These are phyloP conservation scores for Glyphotaelius pellucidus DNA, from an alignment of 2,888 invertebrate genomes.

Conservation along the genomic window DNA sequence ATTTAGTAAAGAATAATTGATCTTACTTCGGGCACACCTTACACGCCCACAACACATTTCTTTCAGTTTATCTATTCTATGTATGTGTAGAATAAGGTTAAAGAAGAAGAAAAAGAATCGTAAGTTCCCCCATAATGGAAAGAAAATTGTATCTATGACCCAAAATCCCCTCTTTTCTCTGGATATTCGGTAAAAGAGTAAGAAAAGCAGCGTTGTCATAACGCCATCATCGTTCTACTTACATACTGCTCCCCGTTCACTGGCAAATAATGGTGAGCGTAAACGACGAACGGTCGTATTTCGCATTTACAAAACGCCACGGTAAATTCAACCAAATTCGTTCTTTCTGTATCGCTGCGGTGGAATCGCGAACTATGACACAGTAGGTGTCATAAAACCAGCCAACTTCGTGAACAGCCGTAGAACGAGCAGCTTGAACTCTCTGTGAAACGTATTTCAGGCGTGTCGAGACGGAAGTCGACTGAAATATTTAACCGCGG, in stretches of 20 bases:
- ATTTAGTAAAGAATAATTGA: too few relatives aligned
- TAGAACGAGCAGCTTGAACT: not conserved
- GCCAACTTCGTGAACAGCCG: not conserved
- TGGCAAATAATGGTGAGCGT: conserved; percentile 4
- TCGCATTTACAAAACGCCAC: conserved; percentile 29
- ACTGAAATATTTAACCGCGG: not conserved
- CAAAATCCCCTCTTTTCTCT: not conserved
- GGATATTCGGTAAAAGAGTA: not conserved
- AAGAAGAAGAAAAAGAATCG: not conserved
- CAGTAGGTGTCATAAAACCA: not conserved
- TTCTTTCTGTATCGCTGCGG: not conserved
- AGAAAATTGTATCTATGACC: not conserved
- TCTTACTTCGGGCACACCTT: too few relatives aligned
- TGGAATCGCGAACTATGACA: too few relatives aligned
- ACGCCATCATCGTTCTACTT: not conserved
- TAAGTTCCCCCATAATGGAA: not conserved
- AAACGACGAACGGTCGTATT: not conserved
- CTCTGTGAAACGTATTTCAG: not conserved
- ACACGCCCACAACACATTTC: too few relatives aligned
- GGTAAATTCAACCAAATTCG: conserved; percentile 11
- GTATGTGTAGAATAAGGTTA: not conserved
- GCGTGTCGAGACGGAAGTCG: not conserved
- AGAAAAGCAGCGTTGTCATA: not conserved
- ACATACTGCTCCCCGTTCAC: not conserved
- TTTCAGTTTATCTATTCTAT: too few relatives aligned